A percentile compares a stretch with the other conserved stretches of the same genome.
Evolutionary conservation across 2,113 vertebrate genomes (phyloP).

Genomic region (Plotosus lineatus): DNA sequence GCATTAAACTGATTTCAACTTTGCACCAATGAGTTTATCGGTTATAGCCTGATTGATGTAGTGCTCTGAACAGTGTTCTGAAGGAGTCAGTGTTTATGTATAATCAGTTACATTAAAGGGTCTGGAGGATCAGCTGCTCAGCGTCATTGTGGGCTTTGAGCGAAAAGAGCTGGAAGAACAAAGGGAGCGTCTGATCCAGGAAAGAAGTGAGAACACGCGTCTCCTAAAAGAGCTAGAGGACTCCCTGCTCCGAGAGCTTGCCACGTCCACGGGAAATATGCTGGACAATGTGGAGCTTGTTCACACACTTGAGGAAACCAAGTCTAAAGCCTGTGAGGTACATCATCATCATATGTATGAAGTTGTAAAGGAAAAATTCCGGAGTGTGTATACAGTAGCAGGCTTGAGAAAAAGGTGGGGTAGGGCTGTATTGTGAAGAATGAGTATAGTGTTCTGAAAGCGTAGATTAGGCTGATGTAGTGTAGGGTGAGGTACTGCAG

Average conservation of each 20-base stretch:
- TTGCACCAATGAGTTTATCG: background rate
- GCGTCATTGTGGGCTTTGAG: conserved; percentile 87
- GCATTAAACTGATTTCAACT: background rate
- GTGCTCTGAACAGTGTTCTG: background rate
- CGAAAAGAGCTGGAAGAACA: conserved; percentile 89
- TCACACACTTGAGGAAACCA: conserved; percentile 88
- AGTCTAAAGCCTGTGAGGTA: conserved; percentile 90
- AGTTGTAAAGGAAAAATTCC: conserved; percentile 17
- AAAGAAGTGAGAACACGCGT: conserved; percentile 91
- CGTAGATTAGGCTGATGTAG: no score
- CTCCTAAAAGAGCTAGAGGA: conserved; percentile 90
- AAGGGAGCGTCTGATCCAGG: conserved; percentile 85
- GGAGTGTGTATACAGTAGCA: background rate
- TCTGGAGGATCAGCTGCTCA: conserved; percentile 94
- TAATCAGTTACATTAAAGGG: conserved; percentile 87
- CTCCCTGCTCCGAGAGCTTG: conserved; percentile 86
- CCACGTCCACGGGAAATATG: conserved; percentile 94
- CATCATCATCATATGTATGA: background rate
- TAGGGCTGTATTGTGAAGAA: no score
- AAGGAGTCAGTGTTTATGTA: conserved; percentile 20
- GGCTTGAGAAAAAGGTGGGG: no score
- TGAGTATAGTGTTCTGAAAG: no score
- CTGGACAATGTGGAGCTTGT: conserved; percentile 92
- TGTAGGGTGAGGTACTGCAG: no score
- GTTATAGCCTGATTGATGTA: background rate